Base-by-base conservation (phyloP, 2,113 vertebrate species). In the Boulengeromyrus knoepffleri region DNA sequence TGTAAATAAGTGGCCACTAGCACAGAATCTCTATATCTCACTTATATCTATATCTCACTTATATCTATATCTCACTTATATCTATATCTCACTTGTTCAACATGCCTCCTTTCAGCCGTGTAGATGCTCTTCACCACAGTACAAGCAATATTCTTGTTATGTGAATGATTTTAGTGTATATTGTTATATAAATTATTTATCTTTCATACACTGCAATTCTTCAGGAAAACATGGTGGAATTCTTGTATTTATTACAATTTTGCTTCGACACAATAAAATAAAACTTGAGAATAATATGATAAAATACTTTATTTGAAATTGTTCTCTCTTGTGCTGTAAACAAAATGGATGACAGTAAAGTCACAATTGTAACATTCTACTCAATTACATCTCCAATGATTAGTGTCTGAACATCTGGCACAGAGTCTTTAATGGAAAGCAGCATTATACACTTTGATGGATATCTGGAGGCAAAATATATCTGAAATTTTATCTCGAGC, bases 341-440 rank as follows among this genome's bases (percentile, higher is more conserved):
- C 96, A 97, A 97, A 97, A 98, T 97, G 97, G 97, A 98, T 98
- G 97, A 97, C 97, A 97, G 97, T 96, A 96, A 97, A 97, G 97
- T 97, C 97, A 96, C 97, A 97, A 97, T 97, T 97, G 97, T 97
- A 97, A 97, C 97, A 98, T 98, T 98, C 97, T 97, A 98, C 97
- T 97, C 97, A 97, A 98, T 98, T 98, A 98, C 97, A 97, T 98
- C 97, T 97, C 97, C 98, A 95, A 97, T 97, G 97, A 98, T 98
- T 97, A 98, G 97, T 97, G 97, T 95, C 97, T 95, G 95, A 98
- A 98, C 98, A 99, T 98, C 97, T 98, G 97, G 98, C 96, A 96
- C 94, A 97, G 97, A 96, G 97, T 97, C 97, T 97, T 97, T 96
- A 97, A 97, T 97, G 97, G 97, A 98, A 96, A 97, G 96, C 97